Evolutionary conservation across 2,888 invertebrate species (phyloP).

Genomic region (Caenorhabditis sinica): DNA sequence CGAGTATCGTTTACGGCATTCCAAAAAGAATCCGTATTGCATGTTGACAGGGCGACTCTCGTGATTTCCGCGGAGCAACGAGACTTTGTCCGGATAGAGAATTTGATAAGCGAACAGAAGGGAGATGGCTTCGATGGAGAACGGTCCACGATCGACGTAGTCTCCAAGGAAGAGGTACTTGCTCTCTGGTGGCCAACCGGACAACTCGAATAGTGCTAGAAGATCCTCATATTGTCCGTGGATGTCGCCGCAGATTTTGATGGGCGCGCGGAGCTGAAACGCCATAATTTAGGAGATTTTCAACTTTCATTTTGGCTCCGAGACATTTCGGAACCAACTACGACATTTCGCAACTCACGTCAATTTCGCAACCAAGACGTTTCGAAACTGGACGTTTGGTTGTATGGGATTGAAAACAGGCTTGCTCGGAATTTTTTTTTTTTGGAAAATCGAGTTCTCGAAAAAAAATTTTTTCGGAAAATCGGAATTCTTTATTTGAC

Average conservation of each 20-base stretch:
- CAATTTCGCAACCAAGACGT: too few relatives aligned
- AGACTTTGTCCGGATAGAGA: constrained; percentile 91
- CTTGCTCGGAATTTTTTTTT: too few relatives aligned
- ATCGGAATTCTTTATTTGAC: too few relatives aligned
- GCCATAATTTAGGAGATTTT: too few relatives aligned
- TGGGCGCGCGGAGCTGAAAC: constrained; percentile 95
- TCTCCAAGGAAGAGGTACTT: constrained; percentile 87
- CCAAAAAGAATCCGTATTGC: constrained; percentile 80
- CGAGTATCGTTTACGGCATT: constrained; percentile 89
- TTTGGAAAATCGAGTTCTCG: too few relatives aligned
- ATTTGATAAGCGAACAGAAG: constrained; percentile 88
- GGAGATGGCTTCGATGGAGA: constrained; percentile 87
- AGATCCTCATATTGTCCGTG: constrained; percentile 92
- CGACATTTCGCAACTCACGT: too few relatives aligned
- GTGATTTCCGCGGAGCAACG: constrained; percentile 96
- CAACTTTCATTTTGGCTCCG: too few relatives aligned
- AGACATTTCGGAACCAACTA: too few relatives aligned
- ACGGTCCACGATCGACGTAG: constrained; percentile 96
- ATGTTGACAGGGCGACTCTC: constrained; percentile 90
- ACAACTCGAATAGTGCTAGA: constrained; percentile 73
- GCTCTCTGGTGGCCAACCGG: constrained; percentile 71
- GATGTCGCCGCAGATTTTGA: constrained; percentile 98
- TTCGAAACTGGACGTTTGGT: too few relatives aligned
- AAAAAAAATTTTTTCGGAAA: too few relatives aligned
- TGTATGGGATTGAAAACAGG: too few relatives aligned